Conservation (phyloP, 2,888 invertebrate genomes). For the Andrena camellia region DNA sequence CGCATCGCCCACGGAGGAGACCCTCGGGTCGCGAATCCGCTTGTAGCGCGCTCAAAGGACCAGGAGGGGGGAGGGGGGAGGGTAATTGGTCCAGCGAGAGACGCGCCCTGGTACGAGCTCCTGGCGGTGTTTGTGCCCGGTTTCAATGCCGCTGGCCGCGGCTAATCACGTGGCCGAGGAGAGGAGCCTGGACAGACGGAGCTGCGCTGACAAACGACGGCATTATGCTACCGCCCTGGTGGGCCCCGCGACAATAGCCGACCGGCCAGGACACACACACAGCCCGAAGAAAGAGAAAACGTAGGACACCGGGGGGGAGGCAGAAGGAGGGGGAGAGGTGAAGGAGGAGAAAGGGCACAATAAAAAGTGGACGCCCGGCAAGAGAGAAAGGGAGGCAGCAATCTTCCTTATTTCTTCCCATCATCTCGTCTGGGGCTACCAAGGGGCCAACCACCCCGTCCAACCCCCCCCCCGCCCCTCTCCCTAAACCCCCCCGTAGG, state of each 20-base stretch:
- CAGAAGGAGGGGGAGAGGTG: not conserved
- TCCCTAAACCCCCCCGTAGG: conserved; percentile 30
- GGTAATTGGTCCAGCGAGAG: conserved; percentile 43
- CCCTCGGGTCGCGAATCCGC: conserved; percentile 19
- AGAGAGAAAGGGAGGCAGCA: conserved; percentile 47
- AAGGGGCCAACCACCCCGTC: conserved; percentile 24
- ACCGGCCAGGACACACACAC: conserved; percentile 41
- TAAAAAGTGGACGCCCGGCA: conserved; percentile 14
- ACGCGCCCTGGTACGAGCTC: not conserved
- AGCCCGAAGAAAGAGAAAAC: conserved; percentile 27
- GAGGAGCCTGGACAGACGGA: conserved; percentile 36
- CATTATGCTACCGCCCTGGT: conserved; percentile 57
- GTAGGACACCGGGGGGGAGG: conserved; percentile 3
- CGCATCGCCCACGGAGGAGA: not conserved
- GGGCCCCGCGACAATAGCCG: conserved; percentile 54
- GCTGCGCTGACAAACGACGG: conserved; percentile 56
- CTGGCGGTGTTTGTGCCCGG: conserved; percentile 38
- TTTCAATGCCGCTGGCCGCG: conserved; percentile 41
- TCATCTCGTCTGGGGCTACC: conserved; percentile 55
- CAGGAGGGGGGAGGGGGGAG: not conserved
- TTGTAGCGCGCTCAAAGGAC: conserved; percentile 32
- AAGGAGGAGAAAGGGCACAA: conserved; percentile 22
- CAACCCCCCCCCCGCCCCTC: conserved; percentile 40
- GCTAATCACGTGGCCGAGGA: conserved; percentile 51
- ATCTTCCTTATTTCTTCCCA: conserved; percentile 60